Evolutionary conservation across 2,113 vertebrate genomes (phyloP), one percentile per base, ranked within the genome.

Genomic region (Arothron firmamentum): DNA sequence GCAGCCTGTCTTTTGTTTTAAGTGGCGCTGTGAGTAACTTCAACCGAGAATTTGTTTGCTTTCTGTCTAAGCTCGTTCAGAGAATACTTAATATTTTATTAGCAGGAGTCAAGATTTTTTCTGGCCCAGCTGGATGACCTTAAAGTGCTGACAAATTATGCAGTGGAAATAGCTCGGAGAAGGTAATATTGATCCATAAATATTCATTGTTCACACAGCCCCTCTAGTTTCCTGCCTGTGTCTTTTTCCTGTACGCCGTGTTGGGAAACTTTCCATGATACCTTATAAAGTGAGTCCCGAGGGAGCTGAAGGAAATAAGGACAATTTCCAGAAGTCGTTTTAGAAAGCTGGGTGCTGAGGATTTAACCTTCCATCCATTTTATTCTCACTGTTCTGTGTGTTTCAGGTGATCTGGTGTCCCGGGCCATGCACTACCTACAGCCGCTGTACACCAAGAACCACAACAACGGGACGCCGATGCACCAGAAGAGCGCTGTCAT

Each of bases 351-450:
- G 13, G 50, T 18, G 57, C 78, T 72, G 23, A 56, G 67, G 62
- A 77, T 78, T 75, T 61, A 59, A 25, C 17, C 34, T 38, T 11
- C 10, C 11, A 38, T 38, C 34, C 34, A 38, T 38, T 3, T 25
- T 38, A 16, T 56, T 58, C 65, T 65, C 42, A 69, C 38, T 9
- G 52, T 34, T 6, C 0, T 52, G 7, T 59, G 11, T 64, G 25
- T 25, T 8, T 64, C 75, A 96, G 95, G 96, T 41, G 97, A 99
- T 81, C 89, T 99, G 65, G 97, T 99, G 77, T 96, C 95, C 38
- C 92, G 96, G 15, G 95, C 95, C 0, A 98, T 98, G 95, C 95
- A 97, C 76, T 90, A 97, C 80, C 93, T 99, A 51, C 96, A 97
- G 89, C 96, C 95, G 0, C 90, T 98, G 60, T 92, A 96, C 1